A percentile compares a stretch with the other conserved stretches of the same genome.
phyloP scores from a whole-genome alignment of 2,797 vertebrate genomes.

The Amniataba percoides region DNA sequence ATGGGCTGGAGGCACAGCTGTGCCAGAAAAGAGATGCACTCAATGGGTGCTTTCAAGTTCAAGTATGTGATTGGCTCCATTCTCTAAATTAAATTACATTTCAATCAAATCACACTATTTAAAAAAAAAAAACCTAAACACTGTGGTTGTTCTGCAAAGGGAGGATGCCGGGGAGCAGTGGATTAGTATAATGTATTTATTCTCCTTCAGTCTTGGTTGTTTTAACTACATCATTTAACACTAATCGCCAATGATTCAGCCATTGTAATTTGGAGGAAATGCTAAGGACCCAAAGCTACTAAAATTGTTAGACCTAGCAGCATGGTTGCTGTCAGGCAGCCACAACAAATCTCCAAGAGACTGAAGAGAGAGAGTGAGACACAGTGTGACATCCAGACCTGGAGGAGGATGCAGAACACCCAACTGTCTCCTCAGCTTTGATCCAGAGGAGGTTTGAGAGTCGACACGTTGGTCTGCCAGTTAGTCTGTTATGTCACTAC shows the following conservation, averaged over 20 bases:
- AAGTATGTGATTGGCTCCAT: constrained; percentile 51
- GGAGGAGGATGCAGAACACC: constrained; percentile 51
- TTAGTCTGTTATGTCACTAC: constrained; percentile 59
- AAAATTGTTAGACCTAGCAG: constrained; percentile 16
- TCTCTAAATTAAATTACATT: constrained; percentile 53
- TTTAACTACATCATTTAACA: constrained; percentile 27
- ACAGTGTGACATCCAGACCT: constrained; percentile 53
- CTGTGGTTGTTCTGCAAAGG: not conserved
- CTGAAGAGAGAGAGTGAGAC: constrained; percentile 28
- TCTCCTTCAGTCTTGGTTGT: constrained; percentile 17
- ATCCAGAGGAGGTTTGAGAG: constrained; percentile 53
- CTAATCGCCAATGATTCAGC: constrained; percentile 9
- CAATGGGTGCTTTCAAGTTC: constrained; percentile 36
- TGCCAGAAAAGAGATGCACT: constrained; percentile 46
- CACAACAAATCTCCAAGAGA: constrained; percentile 18
- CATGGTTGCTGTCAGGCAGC: constrained; percentile 18
- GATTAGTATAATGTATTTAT: constrained; percentile 26
- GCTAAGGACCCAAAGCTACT: constrained; percentile 15
- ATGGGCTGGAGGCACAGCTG: constrained; percentile 49
- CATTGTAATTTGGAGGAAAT: not conserved
- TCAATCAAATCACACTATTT: constrained; percentile 41
- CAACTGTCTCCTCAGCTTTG: constrained; percentile 61
- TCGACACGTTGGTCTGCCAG: constrained; percentile 65
- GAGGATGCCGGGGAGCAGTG: constrained; percentile 10
- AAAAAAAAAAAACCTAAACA: constrained; percentile 3